These are phyloP conservation scores for Xanthia icteritia DNA, from an alignment of 2,888 invertebrate genomes.

Conservation along the genomic window DNA sequence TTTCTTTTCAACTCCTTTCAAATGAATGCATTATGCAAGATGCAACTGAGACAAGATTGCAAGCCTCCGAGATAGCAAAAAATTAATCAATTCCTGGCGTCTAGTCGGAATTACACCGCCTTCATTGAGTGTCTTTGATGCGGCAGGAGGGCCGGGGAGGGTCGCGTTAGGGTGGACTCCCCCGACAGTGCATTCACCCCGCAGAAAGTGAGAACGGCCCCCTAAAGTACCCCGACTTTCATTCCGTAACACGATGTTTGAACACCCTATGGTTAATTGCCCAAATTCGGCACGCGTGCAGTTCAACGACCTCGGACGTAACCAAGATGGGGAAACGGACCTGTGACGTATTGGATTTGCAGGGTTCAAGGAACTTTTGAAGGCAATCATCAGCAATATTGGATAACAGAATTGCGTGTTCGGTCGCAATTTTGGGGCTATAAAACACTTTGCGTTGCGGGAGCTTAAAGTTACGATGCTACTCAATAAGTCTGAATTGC, in stretches of 20 bases:
- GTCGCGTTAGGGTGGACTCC: conserved; percentile 81
- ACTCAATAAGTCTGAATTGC: not conserved
- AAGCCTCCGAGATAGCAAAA: conserved; percentile 49
- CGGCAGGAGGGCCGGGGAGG: conserved; percentile 81
- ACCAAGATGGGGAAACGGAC: conserved; percentile 71
- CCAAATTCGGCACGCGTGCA: conserved; percentile 81
- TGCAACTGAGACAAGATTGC: conserved; percentile 39
- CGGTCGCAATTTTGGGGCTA: not conserved
- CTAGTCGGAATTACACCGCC: conserved; percentile 74
- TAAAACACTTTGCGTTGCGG: not conserved
- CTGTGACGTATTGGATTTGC: conserved; percentile 68
- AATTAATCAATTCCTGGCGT: conserved; percentile 66
- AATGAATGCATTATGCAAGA: conserved; percentile 13
- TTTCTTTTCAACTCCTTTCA: not conserved
- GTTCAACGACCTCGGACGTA: conserved; percentile 82
- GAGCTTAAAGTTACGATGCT: not conserved
- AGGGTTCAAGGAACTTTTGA: conserved; percentile 66
- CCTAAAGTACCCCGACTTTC: conserved; percentile 79
- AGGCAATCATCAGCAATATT: conserved; percentile 9
- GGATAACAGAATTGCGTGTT: not conserved
- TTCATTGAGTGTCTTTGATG: conserved; percentile 86
- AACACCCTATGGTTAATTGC: conserved; percentile 88
- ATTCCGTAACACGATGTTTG: conserved; percentile 82
- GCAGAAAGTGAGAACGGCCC: conserved; percentile 87
- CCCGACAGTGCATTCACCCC: conserved; percentile 89